These are phyloP conservation scores for Oscheius sp. DNA, from an alignment of 2,888 invertebrate genomes.

Conservation along the genomic window DNA sequence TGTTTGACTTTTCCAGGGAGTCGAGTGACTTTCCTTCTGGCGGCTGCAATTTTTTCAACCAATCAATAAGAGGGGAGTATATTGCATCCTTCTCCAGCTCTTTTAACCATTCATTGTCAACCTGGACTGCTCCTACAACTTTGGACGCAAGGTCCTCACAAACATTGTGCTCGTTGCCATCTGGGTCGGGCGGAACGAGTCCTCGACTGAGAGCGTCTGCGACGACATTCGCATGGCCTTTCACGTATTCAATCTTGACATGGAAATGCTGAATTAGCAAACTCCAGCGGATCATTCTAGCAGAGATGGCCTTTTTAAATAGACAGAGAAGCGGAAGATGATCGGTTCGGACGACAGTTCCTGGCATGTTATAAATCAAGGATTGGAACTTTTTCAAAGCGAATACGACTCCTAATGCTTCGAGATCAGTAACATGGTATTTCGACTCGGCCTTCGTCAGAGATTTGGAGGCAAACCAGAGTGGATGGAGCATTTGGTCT, in stretches of 20 bases:
- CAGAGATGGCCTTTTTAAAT: slow-evolving; percentile 8
- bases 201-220: slow-evolving; percentile 41
- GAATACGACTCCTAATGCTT: slow-evolving; percentile 45
- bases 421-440: slow-evolving; percentile 47
- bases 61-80: not conserved
- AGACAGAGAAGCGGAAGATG: slow-evolving; percentile 34
- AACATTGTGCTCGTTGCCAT: no score
- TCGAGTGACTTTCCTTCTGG: no score
- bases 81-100: slow-evolving; percentile 15
- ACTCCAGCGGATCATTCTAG: slow-evolving; percentile 33
- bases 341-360: slow-evolving; percentile 30
- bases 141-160: no score
- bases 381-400: slow-evolving; percentile 40
- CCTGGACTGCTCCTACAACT: no score
- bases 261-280: slow-evolving; percentile 17
- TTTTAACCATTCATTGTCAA: slow-evolving; percentile 4
- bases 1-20: not conserved
- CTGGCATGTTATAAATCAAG: slow-evolving; percentile 35
- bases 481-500: slow-evolving; percentile 42
- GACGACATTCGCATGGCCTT: slow-evolving; percentile 14
- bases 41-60: not conserved
- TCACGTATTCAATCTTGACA: slow-evolving; percentile 24
- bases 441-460: slow-evolving; percentile 41
- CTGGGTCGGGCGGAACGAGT: not conserved
- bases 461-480: slow-evolving; percentile 38